Evolutionary conservation across 2,113 vertebrate genomes (phyloP), one percentile per base, ranked within the genome.

Genomic region (Gadus macrocephalus): DNA sequence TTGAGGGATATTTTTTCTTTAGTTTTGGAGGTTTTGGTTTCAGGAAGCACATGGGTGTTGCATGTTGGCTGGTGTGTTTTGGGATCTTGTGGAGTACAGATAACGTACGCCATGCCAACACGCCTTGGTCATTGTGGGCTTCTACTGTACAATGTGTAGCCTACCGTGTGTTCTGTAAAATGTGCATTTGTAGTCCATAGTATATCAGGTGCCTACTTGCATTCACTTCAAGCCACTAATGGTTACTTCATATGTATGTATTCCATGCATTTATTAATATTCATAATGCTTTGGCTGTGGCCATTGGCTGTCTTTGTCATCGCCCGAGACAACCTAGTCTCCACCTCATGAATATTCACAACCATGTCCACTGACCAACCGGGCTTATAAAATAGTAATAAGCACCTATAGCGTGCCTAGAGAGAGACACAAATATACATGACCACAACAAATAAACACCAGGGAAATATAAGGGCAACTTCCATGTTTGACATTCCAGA

Each of bases 281-380:
- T 87, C 78, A 83, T 76, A 72, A 55, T 79, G 76, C 77, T 84
- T 75, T 71, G 86, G 76, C 80, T 70, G 81, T 87, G 80, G 81
- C 72, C 84, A 49, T 49, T 49, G 42, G 70, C 75, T 85, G 82
- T 84, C 77, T 82, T 79, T 86, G 83, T 83, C 79, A 82, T 68
- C 14, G 84, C 77, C 42, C 75, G 75, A 87, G 85, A 82, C 81
- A 83, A 82, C 83, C 81, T 76, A 14, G 42, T 49, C 42, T 49
- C 42, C 12, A 79, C 83, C 85, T 79, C 83, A 89, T 88, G 84
- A 89, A 88, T 89, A 89, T 89, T 88, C 87, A 89, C 87, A 76
- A 82, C 76, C 79, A 80, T 75, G 81, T 87, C 83, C 85, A 71
- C 82, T 76, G 70, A 88, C 83, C 83, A 86, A 75, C 83, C 71